phyloP scores from a whole-genome alignment of 2,888 invertebrate species.

The Balanococcus diminutus region DNA sequence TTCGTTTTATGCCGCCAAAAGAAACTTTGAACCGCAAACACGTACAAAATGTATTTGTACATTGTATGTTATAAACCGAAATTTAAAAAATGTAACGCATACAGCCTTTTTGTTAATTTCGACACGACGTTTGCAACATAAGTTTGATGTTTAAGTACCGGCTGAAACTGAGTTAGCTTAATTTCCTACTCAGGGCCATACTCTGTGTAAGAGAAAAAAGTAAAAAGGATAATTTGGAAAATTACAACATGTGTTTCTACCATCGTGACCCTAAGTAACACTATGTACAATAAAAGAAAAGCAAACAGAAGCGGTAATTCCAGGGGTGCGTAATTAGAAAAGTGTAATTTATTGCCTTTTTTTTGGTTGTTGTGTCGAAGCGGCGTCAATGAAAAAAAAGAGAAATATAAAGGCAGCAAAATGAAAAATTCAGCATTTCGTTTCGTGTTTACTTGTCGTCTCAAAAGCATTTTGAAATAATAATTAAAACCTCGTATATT shows the following conservation, averaged over 20 bases:
- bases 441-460: conserved; percentile 27
- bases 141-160: conserved; percentile 37
- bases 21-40: not conserved
- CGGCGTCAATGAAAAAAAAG: conserved; percentile 32
- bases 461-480: conserved; percentile 20
- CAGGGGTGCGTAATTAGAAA: conserved; percentile 38
- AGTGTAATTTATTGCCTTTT: conserved; percentile 37
- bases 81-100: not conserved
- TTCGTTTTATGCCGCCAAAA: not conserved
- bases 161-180: conserved; percentile 38
- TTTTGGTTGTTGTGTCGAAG: conserved; percentile 6
- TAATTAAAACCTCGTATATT: conserved; percentile 31
- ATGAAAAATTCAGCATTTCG: conserved; percentile 1
- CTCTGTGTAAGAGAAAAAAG: conserved; percentile 2
- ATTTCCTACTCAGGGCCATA: conserved; percentile 21
- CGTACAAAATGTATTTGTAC: conserved; percentile 2
- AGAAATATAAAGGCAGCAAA: conserved; percentile 16
- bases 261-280: conserved; percentile 16
- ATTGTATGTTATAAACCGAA: conserved; percentile 13
- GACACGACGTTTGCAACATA: conserved; percentile 26
- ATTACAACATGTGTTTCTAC: conserved; percentile 40
- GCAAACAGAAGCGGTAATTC: conserved; percentile 26
- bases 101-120: conserved; percentile 19
- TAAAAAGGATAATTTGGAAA: conserved; percentile 40
- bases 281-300: conserved; percentile 24